A percentile compares a stretch with the other conserved stretches of the same genome.
phyloP scores from a whole-genome alignment of 2,113 vertebrate genomes.

The Pomatorhinus ruficollis region DNA sequence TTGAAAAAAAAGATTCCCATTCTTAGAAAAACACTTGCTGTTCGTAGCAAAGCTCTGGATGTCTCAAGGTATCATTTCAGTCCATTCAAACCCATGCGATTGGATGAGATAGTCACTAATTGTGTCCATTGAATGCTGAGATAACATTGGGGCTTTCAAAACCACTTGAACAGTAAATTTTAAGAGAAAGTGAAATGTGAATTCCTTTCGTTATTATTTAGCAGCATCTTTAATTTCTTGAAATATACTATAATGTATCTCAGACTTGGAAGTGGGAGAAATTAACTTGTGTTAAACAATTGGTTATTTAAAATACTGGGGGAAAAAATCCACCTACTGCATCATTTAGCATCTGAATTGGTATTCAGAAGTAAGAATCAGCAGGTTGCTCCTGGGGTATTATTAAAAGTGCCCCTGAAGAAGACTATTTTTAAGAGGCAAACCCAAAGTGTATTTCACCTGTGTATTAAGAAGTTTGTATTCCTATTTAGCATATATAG shows the following conservation, averaged over 20 bases:
- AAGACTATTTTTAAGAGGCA: not conserved
- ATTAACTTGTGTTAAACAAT: not conserved
- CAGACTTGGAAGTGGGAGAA: slow-evolving; percentile 21
- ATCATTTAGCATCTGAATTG: slow-evolving; percentile 23
- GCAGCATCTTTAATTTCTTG: not conserved
- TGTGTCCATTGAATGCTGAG: not conserved
- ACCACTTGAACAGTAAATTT: not conserved
- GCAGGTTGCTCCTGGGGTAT: not conserved
- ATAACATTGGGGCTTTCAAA: not conserved
- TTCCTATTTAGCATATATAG: not conserved
- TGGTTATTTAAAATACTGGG: slow-evolving; percentile 30
- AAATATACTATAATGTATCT: not conserved
- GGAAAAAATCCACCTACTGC: slow-evolving; percentile 1
- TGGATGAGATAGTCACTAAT: not conserved
- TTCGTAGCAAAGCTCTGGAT: not conserved
- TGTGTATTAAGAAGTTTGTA: not conserved
- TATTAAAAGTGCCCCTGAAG: not conserved
- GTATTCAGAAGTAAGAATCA: not conserved
- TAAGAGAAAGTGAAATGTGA: not conserved
- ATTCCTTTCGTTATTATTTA: slow-evolving; percentile 1
- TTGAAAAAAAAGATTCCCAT: not conserved
- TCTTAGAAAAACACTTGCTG: not conserved
- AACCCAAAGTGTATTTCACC: not conserved
- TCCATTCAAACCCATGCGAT: not conserved
- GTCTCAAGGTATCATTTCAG: not conserved